A percentile compares a stretch with the other conserved stretches of the same genome.
phyloP scores from a whole-genome alignment of 1,140 invertebrate species.

The Macrobrachium nipponense region DNA sequence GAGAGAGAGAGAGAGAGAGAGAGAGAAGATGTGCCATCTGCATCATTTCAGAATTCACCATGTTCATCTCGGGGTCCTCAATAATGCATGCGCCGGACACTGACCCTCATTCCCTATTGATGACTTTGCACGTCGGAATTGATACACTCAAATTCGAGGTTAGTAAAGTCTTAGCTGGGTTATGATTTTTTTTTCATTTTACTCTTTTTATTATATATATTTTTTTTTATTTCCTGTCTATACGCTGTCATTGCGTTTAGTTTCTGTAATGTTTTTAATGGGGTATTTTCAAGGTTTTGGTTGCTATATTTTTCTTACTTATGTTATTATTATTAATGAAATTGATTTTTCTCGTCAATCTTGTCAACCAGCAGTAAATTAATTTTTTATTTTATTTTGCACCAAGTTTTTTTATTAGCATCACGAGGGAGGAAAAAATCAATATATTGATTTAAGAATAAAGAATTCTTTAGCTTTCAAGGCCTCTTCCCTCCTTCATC shows the following conservation, averaged over 20 bases:
- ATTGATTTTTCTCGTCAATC: not conserved
- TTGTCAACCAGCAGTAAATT: not conserved
- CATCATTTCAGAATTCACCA: conserved; percentile 48
- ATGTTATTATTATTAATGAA: not conserved
- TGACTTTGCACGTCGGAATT: conserved; percentile 42
- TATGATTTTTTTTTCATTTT: not conserved
- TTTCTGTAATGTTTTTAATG: too few relatives aligned
- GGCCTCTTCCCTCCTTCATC: too few relatives aligned
- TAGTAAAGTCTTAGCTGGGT: conserved; percentile 6
- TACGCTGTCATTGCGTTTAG: too few relatives aligned
- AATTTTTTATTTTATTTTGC: not conserved
- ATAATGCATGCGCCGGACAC: conserved; percentile 42
- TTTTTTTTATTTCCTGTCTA: not conserved
- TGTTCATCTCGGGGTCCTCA: conserved; percentile 38
- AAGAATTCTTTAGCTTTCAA: too few relatives aligned
- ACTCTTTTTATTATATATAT: not conserved
- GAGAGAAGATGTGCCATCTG: conserved; percentile 25
- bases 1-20: not conserved
- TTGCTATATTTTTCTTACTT: too few relatives aligned
- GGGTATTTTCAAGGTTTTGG: too few relatives aligned
- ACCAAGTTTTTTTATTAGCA: too few relatives aligned
- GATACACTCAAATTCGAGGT: conserved; percentile 46
- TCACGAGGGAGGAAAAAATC: too few relatives aligned
- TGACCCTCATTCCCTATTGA: conserved; percentile 46
- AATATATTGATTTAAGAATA: too few relatives aligned